Evolutionary conservation across 2,888 invertebrate genomes (phyloP).

Genomic region (Parthenolecanium corni): DNA sequence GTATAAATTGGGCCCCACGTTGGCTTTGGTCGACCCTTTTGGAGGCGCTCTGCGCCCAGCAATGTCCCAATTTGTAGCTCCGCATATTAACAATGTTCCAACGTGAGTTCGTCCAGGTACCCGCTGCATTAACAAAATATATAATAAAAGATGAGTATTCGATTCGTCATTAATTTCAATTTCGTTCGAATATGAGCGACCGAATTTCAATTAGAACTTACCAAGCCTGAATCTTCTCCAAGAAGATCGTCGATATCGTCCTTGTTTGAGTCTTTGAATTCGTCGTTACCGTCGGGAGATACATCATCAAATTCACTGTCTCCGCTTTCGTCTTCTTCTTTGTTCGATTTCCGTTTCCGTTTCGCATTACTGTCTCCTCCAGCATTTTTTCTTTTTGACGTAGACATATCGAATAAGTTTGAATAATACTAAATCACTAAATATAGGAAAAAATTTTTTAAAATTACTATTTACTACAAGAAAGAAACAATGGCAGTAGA

Average conservation of each 20-base stretch:
- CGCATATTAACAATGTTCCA: slow-evolving; percentile 67
- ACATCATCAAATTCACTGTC: slow-evolving; percentile 20
- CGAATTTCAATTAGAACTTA: background rate
- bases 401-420: slow-evolving; percentile 7
- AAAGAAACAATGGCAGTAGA: too few relatives aligned
- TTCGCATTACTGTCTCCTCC: background rate
- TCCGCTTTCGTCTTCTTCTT: slow-evolving; percentile 11
- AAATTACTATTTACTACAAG: too few relatives aligned
- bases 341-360: slow-evolving; percentile 18
- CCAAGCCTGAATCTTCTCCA: slow-evolving; percentile 16
- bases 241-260: slow-evolving; percentile 18
- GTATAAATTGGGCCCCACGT: slow-evolving; percentile 53
- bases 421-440: background rate
- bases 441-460: background rate
- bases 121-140: slow-evolving; percentile 30
- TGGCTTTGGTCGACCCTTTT: slow-evolving; percentile 47
- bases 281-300: slow-evolving; percentile 9
- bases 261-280: background rate
- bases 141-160: slow-evolving; percentile 5
- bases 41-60: slow-evolving; percentile 68
- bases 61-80: slow-evolving; percentile 82
- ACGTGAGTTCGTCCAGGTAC: slow-evolving; percentile 39
- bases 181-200: background rate
- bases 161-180: background rate
- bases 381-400: slow-evolving; percentile 11